Evolutionary conservation across 1,140 invertebrate genomes (phyloP).

Genomic region (Ridgeia piscesae): DNA sequence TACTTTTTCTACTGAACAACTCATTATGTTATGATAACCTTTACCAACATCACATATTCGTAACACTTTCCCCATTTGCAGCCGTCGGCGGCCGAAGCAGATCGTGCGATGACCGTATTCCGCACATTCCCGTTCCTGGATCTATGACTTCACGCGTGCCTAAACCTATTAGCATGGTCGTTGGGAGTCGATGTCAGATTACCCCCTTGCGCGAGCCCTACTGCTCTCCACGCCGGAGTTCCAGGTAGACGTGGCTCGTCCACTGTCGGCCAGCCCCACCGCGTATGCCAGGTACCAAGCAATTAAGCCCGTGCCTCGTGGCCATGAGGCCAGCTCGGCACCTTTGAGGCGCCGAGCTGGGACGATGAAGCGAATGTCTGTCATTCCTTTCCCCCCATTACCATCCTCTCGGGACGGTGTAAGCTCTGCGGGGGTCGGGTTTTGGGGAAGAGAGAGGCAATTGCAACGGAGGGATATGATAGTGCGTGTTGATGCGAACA

Average conservation of each 20-base stretch:
- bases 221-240: not conserved
- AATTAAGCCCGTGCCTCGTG: not conserved
- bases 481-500: not conserved
- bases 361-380: not conserved
- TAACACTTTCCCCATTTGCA: too few species aligned
- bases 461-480: not conserved
- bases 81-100: too few species aligned
- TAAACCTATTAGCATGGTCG: not conserved
- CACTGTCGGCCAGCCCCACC: not conserved
- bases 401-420: not conserved
- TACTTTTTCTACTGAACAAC: too few species aligned
- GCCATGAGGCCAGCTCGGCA: not conserved
- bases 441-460: not conserved
- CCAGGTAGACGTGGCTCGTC: not conserved
- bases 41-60: too few species aligned
- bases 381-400: not conserved
- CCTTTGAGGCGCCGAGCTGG: not conserved
- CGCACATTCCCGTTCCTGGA: too few species aligned
- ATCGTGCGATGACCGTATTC: too few species aligned
- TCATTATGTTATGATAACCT: too few species aligned
- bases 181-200: not conserved
- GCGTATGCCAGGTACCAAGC: not conserved
- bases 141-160: too few species aligned
- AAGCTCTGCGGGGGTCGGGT: not conserved
- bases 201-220: not conserved